Evolutionary conservation across 2,797 vertebrate genomes (phyloP), one percentile per base, ranked within the genome.

Genomic region (Hydrocynus forskahlii): DNA sequence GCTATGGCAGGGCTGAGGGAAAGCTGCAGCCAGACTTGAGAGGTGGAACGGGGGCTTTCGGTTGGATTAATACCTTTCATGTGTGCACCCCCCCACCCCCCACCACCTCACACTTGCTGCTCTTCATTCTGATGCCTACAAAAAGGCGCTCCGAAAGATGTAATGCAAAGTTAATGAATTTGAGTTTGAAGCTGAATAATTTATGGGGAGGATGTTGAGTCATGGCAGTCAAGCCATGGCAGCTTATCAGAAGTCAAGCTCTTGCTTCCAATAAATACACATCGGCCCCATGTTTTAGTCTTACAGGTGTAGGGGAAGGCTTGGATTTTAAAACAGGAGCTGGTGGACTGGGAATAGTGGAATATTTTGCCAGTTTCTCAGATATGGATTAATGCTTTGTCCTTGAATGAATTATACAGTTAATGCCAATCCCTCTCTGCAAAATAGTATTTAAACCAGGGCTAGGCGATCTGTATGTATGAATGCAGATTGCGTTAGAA

Each of bases 111-210:
- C 79, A 69, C 54, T 14, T 23, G 13, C 72, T 48, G 73, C 52
- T 72, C 80, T 57, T 85, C 67, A 80, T 80, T 82, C 73, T 76
- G 72, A 85, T 79, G 68, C 72, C 72, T 75, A 79, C 52, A 72
- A 60, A 81, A 81, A 83, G 79, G 52, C 60, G 48, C 67, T 71
- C 76, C 71, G 81, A 84, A 86, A 83, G 74, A 86, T 86, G 84
- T 82, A 87, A 84, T 83, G 82, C 81, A 83, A 86, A 84, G 86
- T 84, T 86, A 88, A 88, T 88, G 83, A 84, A 76, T 84, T 86
- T 78, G 81, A 80, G 85, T 88, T 79, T 35, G 71, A 73, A 67
- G n/a, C 81, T 84, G 79, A 87, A 84, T 85, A 76, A 88, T 87
- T 87, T 84, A 88, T 87, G 78, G 38, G 59, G 55, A 70, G 76